Percentiles rank a stretch among this genome's conserved stretches.
These are phyloP conservation scores for Bicyclus anynana DNA, from an alignment of 1,140 invertebrate species.

Conservation along the genomic window DNA sequence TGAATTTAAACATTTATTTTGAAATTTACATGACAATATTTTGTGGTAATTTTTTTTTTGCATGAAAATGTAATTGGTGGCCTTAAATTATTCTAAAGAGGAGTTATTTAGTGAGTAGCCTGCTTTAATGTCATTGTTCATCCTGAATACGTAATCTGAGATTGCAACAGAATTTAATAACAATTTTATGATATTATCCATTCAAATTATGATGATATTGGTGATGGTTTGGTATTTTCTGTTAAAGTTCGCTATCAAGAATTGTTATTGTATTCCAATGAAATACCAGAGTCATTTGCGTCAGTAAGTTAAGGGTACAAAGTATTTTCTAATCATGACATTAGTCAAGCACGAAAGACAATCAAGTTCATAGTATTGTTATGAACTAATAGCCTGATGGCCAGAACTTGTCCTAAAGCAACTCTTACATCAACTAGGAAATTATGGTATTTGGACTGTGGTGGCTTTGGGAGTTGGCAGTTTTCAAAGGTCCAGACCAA, in stretches of 20 bases:
- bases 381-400: too few species aligned
- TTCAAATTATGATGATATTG: too few species aligned
- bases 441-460: too few species aligned
- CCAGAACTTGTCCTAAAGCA: too few species aligned
- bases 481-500: too few species aligned
- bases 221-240: too few species aligned
- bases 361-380: not conserved
- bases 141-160: not conserved
- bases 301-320: slow-evolving; percentile 16
- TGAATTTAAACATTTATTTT: slow-evolving; percentile 4
- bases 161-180: not conserved
- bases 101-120: not conserved
- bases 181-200: not conserved
- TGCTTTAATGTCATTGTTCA: not conserved
- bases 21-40: slow-evolving; percentile 23
- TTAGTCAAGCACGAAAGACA: slow-evolving; percentile 25
- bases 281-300: not conserved
- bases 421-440: too few species aligned
- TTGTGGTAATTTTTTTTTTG: not conserved
- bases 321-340: slow-evolving; percentile 30
- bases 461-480: too few species aligned
- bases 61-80: not conserved
- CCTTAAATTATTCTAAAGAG: not conserved
- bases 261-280: not conserved
- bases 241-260: not conserved